A percentile compares a stretch with the other conserved stretches of the same genome.
These are phyloP conservation scores for Leptothorax acervorum DNA, from an alignment of 2,888 invertebrate species.

Conservation along the genomic window DNA sequence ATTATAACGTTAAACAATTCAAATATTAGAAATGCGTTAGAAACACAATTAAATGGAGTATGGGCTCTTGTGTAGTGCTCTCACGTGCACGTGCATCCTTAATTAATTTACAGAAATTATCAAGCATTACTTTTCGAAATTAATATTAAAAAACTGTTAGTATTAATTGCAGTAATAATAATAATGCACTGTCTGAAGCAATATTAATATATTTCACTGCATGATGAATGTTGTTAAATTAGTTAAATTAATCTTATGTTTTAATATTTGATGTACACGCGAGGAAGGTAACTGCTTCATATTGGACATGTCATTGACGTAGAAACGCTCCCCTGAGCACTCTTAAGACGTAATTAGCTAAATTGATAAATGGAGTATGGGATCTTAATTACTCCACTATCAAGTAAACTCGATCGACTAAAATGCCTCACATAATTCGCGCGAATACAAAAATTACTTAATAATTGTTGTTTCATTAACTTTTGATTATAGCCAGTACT, in stretches of 20 bases:
- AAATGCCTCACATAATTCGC: not conserved
- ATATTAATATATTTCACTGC: conserved; percentile 6
- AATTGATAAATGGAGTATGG: conserved; percentile 21
- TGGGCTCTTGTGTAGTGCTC: not conserved
- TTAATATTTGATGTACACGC: not conserved
- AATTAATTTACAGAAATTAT: not conserved
- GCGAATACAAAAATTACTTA: conserved; percentile 11
- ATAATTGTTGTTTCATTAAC: not conserved
- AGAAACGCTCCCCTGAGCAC: not conserved
- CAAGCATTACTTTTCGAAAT: not conserved
- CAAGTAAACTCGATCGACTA: conserved; percentile 1
- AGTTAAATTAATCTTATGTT: not conserved
- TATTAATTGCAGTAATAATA: not conserved
- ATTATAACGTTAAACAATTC: not conserved
- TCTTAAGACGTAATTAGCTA: conserved; percentile 31
- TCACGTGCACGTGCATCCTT: not conserved
- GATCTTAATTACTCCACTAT: conserved; percentile 26
- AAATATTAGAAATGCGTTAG: not conserved
- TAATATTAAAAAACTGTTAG: not conserved
- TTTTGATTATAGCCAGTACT: not conserved
- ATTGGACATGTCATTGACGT: conserved; percentile 2
- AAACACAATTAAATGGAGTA: no score
- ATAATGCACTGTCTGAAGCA: not conserved
- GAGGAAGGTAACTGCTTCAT: not conserved
- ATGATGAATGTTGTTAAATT: not conserved